Conservation (phyloP, 2,888 invertebrate species). For the Cephus pulcher region DNA sequence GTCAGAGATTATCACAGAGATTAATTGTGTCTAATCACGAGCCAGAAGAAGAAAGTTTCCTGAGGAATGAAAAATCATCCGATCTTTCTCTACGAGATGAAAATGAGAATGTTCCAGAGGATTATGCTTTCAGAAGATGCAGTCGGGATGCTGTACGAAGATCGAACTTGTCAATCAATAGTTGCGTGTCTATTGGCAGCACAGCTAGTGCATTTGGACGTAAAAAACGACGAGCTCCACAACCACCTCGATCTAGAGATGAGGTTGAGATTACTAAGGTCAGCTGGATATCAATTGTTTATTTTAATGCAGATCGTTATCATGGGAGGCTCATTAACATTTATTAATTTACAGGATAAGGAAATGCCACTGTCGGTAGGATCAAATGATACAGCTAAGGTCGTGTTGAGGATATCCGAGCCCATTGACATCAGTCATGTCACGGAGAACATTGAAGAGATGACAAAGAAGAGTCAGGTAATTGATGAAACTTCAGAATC, state of each 20-base stretch:
- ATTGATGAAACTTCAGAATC: constrained; percentile 9
- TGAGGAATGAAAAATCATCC: constrained; percentile 32
- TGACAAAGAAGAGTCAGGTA: constrained; percentile 41
- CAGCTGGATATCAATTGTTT: background rate
- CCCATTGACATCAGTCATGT: constrained; percentile 42
- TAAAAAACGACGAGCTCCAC: constrained; percentile 76
- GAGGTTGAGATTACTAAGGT: constrained; percentile 44
- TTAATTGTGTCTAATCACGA: constrained; percentile 27
- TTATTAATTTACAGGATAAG: constrained; percentile 28
- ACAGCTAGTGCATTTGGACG: constrained; percentile 70
- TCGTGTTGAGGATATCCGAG: constrained; percentile 40
- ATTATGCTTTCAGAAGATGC: constrained; percentile 55
- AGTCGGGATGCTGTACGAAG: constrained; percentile 53
- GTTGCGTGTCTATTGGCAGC: constrained; percentile 54
- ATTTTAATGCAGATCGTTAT: too few species aligned
- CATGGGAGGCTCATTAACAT: too few species aligned
- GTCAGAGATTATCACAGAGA: constrained; percentile 52
- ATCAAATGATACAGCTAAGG: background rate
- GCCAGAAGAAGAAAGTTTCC: constrained; percentile 27
- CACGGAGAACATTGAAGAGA: constrained; percentile 47
- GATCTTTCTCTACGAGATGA: constrained; percentile 49
- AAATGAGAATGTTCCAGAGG: constrained; percentile 55
- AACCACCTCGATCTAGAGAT: constrained; percentile 66
- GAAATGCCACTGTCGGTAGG: background rate
- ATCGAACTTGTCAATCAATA: constrained; percentile 61